These are phyloP conservation scores for Brachyhypopomus gauderio DNA, from an alignment of 2,113 vertebrate genomes.

Conservation along the genomic window DNA sequence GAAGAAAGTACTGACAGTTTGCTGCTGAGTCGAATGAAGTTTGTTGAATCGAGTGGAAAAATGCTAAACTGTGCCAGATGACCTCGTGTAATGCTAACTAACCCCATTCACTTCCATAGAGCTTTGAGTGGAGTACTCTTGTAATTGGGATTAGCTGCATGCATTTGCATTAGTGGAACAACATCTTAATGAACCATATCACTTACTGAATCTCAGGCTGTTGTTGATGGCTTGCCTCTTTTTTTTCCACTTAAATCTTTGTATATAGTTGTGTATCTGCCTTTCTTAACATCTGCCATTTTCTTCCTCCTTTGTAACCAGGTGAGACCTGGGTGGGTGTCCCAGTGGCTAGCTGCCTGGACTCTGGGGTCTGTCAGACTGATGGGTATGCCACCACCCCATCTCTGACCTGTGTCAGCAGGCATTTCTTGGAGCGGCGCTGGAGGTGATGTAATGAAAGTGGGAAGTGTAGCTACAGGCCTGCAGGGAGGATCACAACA, in stretches of 20 bases:
- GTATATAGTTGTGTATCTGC: too few relatives aligned
- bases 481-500: background rate
- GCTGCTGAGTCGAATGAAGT: too few relatives aligned
- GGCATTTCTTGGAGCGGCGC: slow-evolving; percentile 9
- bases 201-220: background rate
- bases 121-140: too few relatives aligned
- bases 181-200: background rate
- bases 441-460: background rate
- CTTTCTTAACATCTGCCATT: background rate
- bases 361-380: slow-evolving; percentile 29
- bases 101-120: too few relatives aligned
- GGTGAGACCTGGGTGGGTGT: slow-evolving; percentile 24
- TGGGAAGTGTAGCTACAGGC: background rate
- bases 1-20: too few relatives aligned
- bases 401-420: slow-evolving; percentile 18
- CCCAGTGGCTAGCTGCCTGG: slow-evolving; percentile 10
- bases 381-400: slow-evolving; percentile 21
- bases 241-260: background rate
- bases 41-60: too few relatives aligned
- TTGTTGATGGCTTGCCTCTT: background rate
- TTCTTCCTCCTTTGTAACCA: background rate
- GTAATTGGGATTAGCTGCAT: background rate
- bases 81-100: too few relatives aligned
- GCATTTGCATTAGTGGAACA: background rate
- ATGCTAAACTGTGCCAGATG: too few relatives aligned